Percentiles rank a stretch among this genome's conserved stretches.
phyloP scores from a whole-genome alignment of 2,797 vertebrate genomes.

The Tamandua tetradactyla region DNA sequence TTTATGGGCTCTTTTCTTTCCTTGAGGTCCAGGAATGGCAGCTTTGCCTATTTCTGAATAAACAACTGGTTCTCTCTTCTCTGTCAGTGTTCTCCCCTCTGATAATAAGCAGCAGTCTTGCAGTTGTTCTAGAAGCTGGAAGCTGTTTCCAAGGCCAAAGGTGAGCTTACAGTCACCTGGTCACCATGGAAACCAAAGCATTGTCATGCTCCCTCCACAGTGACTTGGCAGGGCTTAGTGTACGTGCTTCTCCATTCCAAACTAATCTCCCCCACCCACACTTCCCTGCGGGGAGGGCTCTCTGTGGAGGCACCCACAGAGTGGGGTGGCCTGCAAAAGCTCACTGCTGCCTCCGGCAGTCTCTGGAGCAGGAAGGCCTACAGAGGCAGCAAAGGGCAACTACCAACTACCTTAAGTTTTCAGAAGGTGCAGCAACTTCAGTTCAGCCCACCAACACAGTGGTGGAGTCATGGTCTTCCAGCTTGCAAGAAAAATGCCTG shows the following conservation, averaged over 20 bases:
- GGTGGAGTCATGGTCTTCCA: neutral
- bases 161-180: constrained; percentile 71
- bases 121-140: constrained; percentile 56
- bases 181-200: constrained; percentile 64
- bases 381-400: neutral
- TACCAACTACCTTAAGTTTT: no score
- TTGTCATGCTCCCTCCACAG: constrained; percentile 27
- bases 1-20: neutral
- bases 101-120: neutral
- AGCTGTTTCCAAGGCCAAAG: constrained; percentile 77
- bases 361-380: neutral
- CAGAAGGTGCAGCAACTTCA: neutral
- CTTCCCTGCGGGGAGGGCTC: neutral
- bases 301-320: neutral
- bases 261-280: neutral
- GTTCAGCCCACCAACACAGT: neutral
- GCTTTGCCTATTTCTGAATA: neutral
- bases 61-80: neutral
- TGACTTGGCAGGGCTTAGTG: constrained; percentile 34
- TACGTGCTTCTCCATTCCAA: constrained; percentile 45
- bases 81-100: neutral
- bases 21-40: neutral
- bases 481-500: neutral
- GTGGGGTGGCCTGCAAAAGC: neutral
- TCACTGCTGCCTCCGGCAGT: neutral